Evolutionary conservation across 2,113 vertebrate genomes (phyloP).

Genomic region (Indri indri): DNA sequence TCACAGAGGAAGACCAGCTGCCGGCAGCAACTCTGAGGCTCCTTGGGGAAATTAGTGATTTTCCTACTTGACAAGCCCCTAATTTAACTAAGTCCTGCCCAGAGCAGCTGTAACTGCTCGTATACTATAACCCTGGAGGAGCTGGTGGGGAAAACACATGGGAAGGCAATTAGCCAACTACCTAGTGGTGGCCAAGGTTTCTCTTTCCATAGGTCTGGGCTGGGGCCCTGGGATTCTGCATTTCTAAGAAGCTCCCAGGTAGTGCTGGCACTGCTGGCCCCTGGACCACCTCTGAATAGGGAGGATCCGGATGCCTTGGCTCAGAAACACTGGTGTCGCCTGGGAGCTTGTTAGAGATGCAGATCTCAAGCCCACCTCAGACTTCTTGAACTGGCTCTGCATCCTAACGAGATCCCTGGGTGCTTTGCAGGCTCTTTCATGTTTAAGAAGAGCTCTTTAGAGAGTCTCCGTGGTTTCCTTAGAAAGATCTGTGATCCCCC

Average conservation of each 20-base stretch:
- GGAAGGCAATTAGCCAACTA: background rate
- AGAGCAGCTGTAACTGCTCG: background rate
- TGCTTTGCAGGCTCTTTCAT: background rate
- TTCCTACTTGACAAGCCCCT: conserved; percentile 39
- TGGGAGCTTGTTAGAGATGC: background rate
- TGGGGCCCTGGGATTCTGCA: too few relatives aligned
- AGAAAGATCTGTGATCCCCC: background rate
- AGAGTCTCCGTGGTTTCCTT: background rate
- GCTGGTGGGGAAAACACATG: background rate
- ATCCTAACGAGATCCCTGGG: background rate
- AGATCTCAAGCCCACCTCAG: background rate
- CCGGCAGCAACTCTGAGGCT: background rate
- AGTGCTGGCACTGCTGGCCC: background rate
- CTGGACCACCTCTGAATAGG: background rate
- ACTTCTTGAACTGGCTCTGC: background rate
- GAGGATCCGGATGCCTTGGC: background rate
- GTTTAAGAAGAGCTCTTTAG: background rate
- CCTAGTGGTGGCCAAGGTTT: background rate
- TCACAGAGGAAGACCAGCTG: conserved; percentile 32
- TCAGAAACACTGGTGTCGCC: background rate
- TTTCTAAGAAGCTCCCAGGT: background rate
- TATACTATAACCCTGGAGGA: background rate
- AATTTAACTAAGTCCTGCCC: conserved; percentile 52
- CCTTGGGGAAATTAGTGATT: conserved; percentile 63
- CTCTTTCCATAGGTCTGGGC: background rate